phyloP scores from a whole-genome alignment of 2,113 vertebrate genomes.

The Tragelaphus imberbis region DNA sequence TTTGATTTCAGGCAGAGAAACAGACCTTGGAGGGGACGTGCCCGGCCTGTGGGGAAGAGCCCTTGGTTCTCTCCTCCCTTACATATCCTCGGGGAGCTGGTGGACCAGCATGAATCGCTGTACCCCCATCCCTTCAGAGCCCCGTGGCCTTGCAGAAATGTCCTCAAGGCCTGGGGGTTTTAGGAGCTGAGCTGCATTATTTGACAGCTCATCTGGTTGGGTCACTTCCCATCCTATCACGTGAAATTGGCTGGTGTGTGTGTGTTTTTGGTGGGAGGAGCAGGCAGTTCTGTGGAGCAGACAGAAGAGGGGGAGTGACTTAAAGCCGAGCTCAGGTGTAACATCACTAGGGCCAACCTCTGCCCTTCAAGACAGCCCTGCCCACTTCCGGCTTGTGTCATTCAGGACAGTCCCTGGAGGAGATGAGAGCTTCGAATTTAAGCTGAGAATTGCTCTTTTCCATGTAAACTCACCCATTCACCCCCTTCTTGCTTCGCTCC shows the following conservation, averaged over 20 bases:
- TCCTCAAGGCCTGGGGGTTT: fast-evolving
- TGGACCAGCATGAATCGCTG: neutral
- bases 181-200: neutral
- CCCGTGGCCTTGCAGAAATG: neutral
- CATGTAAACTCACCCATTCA: fast-evolving
- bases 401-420: neutral
- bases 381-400: fast-evolving
- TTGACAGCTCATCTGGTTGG: neutral
- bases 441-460: neutral
- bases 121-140: neutral
- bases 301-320: neutral
- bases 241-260: neutral
- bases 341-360: neutral
- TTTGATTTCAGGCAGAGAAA: neutral
- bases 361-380: neutral
- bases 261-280: neutral
- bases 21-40: neutral
- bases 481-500: neutral
- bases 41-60: neutral
- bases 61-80: neutral
- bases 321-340: neutral
- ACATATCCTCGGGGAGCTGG: neutral
- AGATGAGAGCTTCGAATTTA: neutral
- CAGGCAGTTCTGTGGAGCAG: neutral
- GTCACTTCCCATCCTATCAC: neutral